phyloP scores from a whole-genome alignment of 2,888 invertebrate genomes.

The Actias luna region DNA sequence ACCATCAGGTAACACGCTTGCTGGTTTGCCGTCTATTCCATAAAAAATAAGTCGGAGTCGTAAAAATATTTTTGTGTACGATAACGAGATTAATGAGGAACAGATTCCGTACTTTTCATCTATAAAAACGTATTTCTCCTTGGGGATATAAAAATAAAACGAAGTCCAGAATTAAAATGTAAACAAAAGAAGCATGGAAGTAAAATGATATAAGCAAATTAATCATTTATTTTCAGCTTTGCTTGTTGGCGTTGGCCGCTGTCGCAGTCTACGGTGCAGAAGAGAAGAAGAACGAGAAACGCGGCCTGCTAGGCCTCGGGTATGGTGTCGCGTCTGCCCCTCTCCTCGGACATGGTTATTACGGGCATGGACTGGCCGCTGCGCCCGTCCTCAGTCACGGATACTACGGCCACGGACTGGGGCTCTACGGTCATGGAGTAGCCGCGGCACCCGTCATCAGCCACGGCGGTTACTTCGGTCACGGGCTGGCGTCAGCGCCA shows the following conservation, averaged over 20 bases:
- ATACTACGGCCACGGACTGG: slow-evolving; percentile 51
- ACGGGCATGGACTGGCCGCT: slow-evolving; percentile 32
- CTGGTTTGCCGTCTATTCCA: no score
- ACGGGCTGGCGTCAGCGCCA: slow-evolving; percentile 10
- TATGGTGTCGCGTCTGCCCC: slow-evolving; percentile 48
- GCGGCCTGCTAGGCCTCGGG: slow-evolving; percentile 73
- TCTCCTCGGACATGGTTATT: slow-evolving; percentile 41
- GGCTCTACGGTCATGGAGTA: slow-evolving; percentile 34
- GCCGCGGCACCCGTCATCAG: slow-evolving; percentile 34
- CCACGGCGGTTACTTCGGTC: slow-evolving; percentile 33
- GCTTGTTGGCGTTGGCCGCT: slow-evolving; percentile 55
- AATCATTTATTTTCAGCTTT: slow-evolving; percentile 44
- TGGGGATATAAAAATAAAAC: no score
- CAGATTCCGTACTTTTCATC: no score
- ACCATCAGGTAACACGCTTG: no score
- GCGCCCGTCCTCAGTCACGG: slow-evolving; percentile 34
- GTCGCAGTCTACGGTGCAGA: slow-evolving; percentile 60
- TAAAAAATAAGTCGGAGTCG: no score
- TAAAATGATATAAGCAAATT: not conserved
- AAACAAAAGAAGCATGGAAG: no score
- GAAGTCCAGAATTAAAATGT: no score
- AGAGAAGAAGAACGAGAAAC: slow-evolving; percentile 74
- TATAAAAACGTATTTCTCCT: no score
- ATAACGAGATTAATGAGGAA: no score
- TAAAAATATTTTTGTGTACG: no score